phyloP scores from a whole-genome alignment of 1,140 invertebrate species.

The Eurosta solidaginis region DNA sequence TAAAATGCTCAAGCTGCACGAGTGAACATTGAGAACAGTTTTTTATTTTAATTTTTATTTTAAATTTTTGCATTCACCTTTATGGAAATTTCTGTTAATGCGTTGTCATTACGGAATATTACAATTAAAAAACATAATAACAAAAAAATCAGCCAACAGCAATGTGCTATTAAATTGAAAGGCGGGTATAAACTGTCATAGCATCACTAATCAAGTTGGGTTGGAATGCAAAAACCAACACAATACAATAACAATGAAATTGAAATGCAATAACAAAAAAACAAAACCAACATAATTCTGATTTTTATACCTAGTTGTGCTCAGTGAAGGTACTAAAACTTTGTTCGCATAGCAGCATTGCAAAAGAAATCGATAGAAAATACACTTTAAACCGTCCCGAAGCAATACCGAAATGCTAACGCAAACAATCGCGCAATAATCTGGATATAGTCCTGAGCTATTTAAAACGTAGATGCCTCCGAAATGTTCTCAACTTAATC shows the following conservation, averaged over 20 bases:
- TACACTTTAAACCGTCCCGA: too few relatives aligned
- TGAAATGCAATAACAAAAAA: too few relatives aligned
- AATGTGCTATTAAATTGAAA: background rate
- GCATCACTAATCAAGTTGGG: slow-evolving; percentile 12
- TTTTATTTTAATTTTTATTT: background rate
- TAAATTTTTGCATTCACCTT: background rate
- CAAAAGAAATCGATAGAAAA: too few relatives aligned
- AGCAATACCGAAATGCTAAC: too few relatives aligned
- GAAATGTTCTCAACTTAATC: too few relatives aligned
- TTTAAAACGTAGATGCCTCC: too few relatives aligned
- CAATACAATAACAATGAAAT: background rate
- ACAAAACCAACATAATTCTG: too few relatives aligned
- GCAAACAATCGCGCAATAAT: too few relatives aligned
- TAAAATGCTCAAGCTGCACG: background rate
- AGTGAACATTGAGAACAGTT: background rate
- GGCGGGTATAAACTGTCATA: background rate
- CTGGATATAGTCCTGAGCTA: too few relatives aligned
- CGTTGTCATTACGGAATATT: slow-evolving; percentile 10
- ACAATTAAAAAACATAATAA: background rate
- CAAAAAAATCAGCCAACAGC: background rate
- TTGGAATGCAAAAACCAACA: background rate
- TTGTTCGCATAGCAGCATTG: too few relatives aligned
- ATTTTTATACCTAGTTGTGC: too few relatives aligned
- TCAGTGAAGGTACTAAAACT: too few relatives aligned
- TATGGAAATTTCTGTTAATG: background rate